Percentiles rank a stretch among this genome's conserved stretches.
Evolutionary conservation across 2,113 vertebrate genomes (phyloP).

Genomic region (Alethe castanea): DNA sequence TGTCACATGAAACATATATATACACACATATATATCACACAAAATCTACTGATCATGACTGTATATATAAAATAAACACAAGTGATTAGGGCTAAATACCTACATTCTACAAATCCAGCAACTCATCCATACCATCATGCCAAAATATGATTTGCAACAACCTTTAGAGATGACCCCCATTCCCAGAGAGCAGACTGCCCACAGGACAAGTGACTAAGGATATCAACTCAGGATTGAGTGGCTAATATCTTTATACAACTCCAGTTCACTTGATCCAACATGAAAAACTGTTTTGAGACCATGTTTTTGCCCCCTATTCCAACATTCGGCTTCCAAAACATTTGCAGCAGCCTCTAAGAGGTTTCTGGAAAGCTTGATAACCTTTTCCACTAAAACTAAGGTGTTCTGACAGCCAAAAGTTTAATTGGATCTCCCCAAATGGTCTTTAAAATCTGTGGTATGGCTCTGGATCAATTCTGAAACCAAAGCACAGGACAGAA

Average conservation of each 20-base stretch:
- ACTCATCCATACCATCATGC: background rate
- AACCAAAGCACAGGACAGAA: background rate
- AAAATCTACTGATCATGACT: background rate
- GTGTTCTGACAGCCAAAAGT: background rate
- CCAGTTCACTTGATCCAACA: background rate
- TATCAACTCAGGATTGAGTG: background rate
- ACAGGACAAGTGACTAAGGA: background rate
- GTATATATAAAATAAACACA: background rate
- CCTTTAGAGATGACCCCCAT: slow-evolving; percentile 23
- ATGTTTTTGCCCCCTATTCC: background rate
- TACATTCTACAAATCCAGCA: background rate
- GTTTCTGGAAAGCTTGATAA: background rate
- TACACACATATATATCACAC: background rate
- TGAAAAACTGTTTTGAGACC: background rate
- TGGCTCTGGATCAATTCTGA: background rate
- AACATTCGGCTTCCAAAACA: background rate
- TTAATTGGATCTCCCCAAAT: background rate
- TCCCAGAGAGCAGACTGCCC: background rate
- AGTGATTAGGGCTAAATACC: background rate
- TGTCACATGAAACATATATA: background rate
- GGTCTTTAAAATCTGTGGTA: background rate
- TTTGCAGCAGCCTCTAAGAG: background rate
- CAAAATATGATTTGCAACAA: background rate
- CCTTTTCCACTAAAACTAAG: background rate
- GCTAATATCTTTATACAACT: background rate